Evolutionary conservation across 2,888 invertebrate genomes (phyloP), one percentile per base, ranked within the genome.

Genomic region (Drosophila suboccidentalis): DNA sequence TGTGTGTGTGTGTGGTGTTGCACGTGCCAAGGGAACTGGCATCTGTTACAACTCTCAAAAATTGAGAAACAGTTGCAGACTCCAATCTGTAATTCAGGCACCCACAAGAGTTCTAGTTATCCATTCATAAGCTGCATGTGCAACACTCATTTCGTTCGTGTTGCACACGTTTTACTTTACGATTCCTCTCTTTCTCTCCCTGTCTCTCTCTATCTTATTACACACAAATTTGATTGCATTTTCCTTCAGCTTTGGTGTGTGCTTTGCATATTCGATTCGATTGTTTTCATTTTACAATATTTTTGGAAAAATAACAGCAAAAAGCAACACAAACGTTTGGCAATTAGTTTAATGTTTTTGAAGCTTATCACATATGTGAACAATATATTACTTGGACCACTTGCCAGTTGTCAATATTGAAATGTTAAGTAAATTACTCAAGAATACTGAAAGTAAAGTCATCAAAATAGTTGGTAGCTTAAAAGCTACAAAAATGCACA

Each of bases 191-290:
- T 3, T 13, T n/a, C 6, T 5, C 11, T 32, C 26, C 1, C 15
- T n/a, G n/a, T 32, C 32, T 32, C 26, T 32, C n/a, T 26, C 32
- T 32, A 17, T 49, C 26, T 36, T 29, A 50, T 50, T 58, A 19
- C 36, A 51, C 55, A 51, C 55, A 69, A 75, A 78, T 81, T 75
- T 68, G 79, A 87, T 84, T 84, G 71, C 76, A 68, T 73, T 74
- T 11, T 11, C 17, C 64, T 61, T 49, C 34, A 47, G 47, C 46
- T 64, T 43, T 61, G 50, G 38, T 41, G 43, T 44, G 55, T 66
- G 68, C 65, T 57, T 54, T 63, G 80, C 70, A 80, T 75, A 58
- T 68, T 74, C 71, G 64, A 72, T 62, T 60, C 46, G 38, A 6
- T 47, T 5, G 32, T n/a, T 13, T 34, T 53, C 11, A 29, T n/a